These are phyloP conservation scores for Leptosomus discolor DNA, from an alignment of 2,113 vertebrate species.

Conservation along the genomic window DNA sequence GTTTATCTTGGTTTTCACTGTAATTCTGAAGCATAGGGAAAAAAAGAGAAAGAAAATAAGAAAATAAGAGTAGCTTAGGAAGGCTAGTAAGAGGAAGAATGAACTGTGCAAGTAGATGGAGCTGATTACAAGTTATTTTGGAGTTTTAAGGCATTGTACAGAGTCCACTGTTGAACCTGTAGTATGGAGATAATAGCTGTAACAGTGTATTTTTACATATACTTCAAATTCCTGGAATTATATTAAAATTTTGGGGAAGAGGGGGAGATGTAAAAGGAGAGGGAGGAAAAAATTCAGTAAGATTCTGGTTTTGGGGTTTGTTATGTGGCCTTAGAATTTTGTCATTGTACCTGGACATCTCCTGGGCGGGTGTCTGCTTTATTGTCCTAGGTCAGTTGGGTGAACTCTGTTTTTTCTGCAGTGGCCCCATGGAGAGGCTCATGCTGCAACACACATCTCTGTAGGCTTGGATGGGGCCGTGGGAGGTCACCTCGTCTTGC, in stretches of 20 bases:
- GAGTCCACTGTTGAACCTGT: not conserved
- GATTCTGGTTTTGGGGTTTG: not conserved
- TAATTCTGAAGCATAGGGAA: not conserved
- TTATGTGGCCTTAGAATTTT: not conserved
- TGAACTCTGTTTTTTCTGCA: not conserved
- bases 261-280: not conserved
- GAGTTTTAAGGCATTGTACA: not conserved
- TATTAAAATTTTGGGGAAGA: not conserved
- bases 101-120: rapidly evolving
- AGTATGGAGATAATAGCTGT: not conserved
- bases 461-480: not conserved
- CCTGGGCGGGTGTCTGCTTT: not conserved
- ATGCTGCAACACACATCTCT: not conserved
- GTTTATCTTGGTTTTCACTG: not conserved
- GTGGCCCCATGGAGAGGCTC: not conserved
- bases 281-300: not conserved
- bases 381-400: not conserved
- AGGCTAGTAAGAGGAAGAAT: not conserved
- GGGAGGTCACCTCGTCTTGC: not conserved
- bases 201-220: not conserved
- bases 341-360: rapidly evolving
- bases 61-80: not conserved
- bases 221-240: not conserved
- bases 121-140: not conserved
- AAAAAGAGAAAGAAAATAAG: not conserved